These are phyloP conservation scores for Bombylius major DNA, from an alignment of 2,888 invertebrate genomes.

Conservation along the genomic window DNA sequence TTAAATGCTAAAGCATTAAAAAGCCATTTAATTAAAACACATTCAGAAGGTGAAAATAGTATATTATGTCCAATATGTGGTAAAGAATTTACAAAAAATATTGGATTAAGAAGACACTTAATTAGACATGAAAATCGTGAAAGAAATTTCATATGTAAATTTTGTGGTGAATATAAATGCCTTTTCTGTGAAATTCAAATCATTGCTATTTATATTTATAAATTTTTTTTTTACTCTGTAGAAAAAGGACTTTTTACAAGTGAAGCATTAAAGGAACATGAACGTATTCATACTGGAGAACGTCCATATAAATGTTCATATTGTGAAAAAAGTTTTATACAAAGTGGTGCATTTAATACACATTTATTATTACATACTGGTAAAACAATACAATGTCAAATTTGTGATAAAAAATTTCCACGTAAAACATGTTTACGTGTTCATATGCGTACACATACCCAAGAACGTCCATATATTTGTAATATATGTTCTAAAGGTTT, in stretches of 20 bases:
- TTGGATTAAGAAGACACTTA: not conserved
- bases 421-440: slow-evolving; percentile 15
- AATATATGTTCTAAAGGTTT: slow-evolving; percentile 43
- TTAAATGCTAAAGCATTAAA: not conserved
- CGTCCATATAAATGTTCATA: slow-evolving; percentile 1
- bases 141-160: slow-evolving; percentile 1
- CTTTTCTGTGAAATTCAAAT: too few relatives aligned
- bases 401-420: too few relatives aligned
- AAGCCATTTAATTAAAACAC: not conserved
- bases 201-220: too few relatives aligned
- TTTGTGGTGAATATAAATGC: not conserved
- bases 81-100: not conserved
- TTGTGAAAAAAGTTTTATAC: slow-evolving; percentile 1
- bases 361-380: slow-evolving; percentile 6
- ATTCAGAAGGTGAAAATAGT: not conserved
- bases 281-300: slow-evolving; percentile 3
- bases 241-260: too few relatives aligned
- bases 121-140: not conserved
- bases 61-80: not conserved
- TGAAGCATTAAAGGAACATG: not conserved
- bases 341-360: not conserved
- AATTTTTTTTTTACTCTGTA: too few relatives aligned
- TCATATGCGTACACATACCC: slow-evolving; percentile 45
- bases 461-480: slow-evolving; percentile 47
- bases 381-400: not conserved